phyloP scores from a whole-genome alignment of 2,113 vertebrate species.

The Raja brachyura region DNA sequence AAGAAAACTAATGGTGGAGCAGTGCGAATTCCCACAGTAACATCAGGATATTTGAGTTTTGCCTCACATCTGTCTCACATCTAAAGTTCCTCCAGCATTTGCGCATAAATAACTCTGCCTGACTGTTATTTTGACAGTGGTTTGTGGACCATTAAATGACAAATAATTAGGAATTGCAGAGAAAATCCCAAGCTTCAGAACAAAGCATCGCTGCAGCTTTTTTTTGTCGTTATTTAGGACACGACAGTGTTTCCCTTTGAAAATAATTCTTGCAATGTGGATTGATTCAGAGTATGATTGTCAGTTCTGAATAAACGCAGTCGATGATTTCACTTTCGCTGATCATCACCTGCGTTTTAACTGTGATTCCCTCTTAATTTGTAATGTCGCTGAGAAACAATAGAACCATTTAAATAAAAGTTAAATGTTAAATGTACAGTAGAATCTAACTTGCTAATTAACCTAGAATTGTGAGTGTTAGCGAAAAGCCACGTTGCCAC shows the following conservation, averaged over 20 bases:
- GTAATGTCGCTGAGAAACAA: background rate
- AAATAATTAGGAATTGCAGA: background rate
- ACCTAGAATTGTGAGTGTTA: background rate
- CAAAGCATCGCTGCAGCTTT: background rate
- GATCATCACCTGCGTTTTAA: background rate
- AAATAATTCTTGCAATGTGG: background rate
- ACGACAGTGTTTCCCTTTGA: background rate
- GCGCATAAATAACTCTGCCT: background rate
- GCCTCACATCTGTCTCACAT: background rate
- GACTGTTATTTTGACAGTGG: background rate
- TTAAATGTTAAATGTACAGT: background rate
- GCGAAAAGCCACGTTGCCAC: background rate
- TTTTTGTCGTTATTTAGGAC: background rate
- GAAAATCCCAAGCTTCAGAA: background rate
- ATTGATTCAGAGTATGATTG: background rate
- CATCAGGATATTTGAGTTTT: background rate
- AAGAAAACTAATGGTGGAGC: background rate
- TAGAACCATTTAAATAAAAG: background rate
- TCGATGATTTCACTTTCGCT: background rate
- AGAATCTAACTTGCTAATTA: background rate
- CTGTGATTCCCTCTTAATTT: background rate
- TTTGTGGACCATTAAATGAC: background rate
- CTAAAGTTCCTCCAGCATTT: background rate
- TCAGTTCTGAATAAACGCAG: background rate
- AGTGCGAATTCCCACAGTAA: background rate